Conservation (phyloP, 2,113 vertebrate species). For the Ia io region DNA sequence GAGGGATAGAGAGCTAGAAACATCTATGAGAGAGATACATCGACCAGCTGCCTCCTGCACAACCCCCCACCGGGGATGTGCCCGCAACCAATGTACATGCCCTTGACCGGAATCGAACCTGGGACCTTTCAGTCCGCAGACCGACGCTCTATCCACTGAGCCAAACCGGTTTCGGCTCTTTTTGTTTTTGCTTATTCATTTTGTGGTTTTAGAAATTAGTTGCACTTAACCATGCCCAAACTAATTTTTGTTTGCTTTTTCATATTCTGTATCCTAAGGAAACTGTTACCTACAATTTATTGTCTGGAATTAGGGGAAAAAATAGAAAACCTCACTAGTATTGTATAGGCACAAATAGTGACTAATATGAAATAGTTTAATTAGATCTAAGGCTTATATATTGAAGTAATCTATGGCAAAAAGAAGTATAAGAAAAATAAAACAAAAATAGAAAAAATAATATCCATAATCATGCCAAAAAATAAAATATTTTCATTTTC, state of each 20-base stretch:
- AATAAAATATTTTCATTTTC: not conserved
- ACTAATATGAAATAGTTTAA: not conserved
- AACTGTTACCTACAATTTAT: not conserved
- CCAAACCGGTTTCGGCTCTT: no score
- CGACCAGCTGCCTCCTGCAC: no score
- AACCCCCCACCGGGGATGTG: no score
- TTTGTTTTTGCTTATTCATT: not conserved
- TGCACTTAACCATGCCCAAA: not conserved
- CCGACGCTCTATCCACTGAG: no score
- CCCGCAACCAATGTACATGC: no score
- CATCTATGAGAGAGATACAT: no score
- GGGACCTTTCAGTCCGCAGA: no score
- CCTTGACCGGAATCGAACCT: no score
- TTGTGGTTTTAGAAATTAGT: not conserved
- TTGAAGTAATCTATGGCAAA: not conserved
- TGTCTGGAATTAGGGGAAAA: not conserved
- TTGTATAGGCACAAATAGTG: not conserved
- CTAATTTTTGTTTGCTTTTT: conserved; percentile 15
- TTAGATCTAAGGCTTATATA: not conserved
- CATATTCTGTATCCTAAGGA: not conserved
- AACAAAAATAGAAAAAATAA: not conserved
- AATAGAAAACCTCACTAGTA: not conserved
- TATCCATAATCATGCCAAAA: not conserved
- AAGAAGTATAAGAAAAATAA: not conserved
- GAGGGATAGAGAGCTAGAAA: no score